Conservation (phyloP, 2,113 vertebrate genomes). For the Sylvia atricapilla region DNA sequence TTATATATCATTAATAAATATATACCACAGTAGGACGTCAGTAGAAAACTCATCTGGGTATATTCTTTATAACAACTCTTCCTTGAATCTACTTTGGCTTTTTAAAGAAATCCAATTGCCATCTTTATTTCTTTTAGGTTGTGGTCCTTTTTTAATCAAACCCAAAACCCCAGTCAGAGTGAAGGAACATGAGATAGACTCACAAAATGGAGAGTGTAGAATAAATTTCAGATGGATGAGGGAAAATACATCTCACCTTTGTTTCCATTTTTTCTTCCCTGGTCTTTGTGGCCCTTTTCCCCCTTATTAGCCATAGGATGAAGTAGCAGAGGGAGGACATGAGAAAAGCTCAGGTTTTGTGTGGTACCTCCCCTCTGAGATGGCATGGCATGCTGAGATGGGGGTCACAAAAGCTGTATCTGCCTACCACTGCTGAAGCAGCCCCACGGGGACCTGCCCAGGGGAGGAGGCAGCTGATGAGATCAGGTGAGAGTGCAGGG, state of each 20-base stretch:
- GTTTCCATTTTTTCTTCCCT: background rate
- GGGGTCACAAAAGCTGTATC: background rate
- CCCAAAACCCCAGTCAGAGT: background rate
- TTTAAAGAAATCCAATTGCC: background rate
- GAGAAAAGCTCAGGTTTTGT: background rate
- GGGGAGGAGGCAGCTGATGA: background rate
- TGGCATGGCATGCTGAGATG: background rate
- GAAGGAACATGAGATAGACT: background rate
- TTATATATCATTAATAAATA: background rate
- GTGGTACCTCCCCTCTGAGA: background rate
- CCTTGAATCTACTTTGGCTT: background rate
- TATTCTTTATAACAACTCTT: background rate
- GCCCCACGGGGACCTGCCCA: fast-evolving
- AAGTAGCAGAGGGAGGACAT: background rate
- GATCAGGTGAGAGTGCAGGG: background rate
- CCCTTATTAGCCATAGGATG: background rate
- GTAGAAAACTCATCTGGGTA: background rate
- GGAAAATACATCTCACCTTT: background rate
- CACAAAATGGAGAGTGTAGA: background rate
- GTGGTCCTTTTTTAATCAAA: background rate
- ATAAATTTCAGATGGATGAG: background rate
- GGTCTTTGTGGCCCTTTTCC: background rate
- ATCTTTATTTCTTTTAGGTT: background rate
- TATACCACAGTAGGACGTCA: background rate
- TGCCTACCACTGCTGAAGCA: background rate